These are phyloP conservation scores for Drosophila pegasa DNA, from an alignment of 2,888 invertebrate genomes.

Conservation along the genomic window DNA sequence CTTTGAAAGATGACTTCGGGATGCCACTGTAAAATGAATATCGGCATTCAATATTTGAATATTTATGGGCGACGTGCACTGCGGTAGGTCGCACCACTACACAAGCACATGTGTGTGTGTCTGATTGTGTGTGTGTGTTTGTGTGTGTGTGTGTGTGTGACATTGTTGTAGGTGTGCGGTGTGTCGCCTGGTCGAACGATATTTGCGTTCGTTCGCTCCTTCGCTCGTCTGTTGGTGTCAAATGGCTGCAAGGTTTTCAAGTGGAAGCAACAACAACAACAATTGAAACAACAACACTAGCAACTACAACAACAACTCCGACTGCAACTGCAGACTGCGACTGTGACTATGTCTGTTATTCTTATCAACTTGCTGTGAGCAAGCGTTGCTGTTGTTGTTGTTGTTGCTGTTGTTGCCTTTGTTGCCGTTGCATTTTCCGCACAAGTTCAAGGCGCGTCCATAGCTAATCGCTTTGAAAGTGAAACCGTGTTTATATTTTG, in stretches of 20 bases:
- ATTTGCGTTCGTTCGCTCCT: constrained; percentile 23
- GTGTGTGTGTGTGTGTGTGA: constrained; percentile 25
- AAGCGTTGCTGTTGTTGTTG: not conserved
- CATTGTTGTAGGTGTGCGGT: constrained; percentile 58
- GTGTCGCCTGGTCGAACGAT: constrained; percentile 63
- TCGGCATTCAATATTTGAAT: constrained; percentile 50
- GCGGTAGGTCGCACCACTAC: constrained; percentile 57
- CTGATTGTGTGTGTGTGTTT: constrained; percentile 8
- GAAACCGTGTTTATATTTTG: constrained; percentile 80
- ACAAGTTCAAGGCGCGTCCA: constrained; percentile 69
- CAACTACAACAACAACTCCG: not conserved
- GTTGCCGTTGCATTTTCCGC: constrained; percentile 49
- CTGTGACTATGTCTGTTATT: constrained; percentile 44
- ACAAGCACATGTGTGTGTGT: not conserved
- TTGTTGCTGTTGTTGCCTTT: constrained; percentile 25
- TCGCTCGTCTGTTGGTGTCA: constrained; percentile 63
- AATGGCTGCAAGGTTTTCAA: constrained; percentile 64
- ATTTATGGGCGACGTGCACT: constrained; percentile 64
- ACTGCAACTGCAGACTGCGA: not conserved
- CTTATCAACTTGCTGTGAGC: constrained; percentile 52
- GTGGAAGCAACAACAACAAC: constrained; percentile 41
- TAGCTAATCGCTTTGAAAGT: constrained; percentile 81
- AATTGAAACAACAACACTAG: constrained; percentile 3
- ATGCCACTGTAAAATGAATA: constrained; percentile 70
- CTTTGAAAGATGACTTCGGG: constrained; percentile 54